Evolutionary conservation across 2,113 vertebrate genomes (phyloP), one percentile per base, ranked within the genome.

Genomic region (Trogon melanurus): DNA sequence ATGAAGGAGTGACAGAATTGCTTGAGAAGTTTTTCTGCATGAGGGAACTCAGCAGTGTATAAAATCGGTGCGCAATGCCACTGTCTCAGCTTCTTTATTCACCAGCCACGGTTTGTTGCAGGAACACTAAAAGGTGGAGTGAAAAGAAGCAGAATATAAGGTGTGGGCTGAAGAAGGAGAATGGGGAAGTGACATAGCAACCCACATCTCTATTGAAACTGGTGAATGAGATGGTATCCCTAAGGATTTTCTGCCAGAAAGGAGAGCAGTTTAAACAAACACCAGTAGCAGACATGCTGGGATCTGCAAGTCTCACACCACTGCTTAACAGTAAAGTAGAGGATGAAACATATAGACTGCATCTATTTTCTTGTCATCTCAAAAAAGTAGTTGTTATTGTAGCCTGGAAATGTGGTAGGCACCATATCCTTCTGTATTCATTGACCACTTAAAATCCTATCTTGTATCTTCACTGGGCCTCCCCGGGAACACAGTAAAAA

Each of bases 101-200:
- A 30, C 10, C 14, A 70, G 21, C 21, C 58, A 29, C 0, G 0
- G 32, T 47, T 48, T 2, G 0, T 34, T n/a, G 18, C 36, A 73
- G 25, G 23, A 93, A 3, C 58, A 61, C 18, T 56, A 20, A 10
- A 2, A 6, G 1, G 1, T n/a, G 11, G 9, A 16, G 3, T 25
- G 30, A 70, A 65, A 5, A 53, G 22, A 74, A 26, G 11, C 22
- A 84, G 20, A 56, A 44, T n/a, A 36, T 12, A 71, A 38, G 18
- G 21, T 47, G 21, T 0, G 2, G 3, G 26, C 9, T 47, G 44
- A 64, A 36, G 30, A 65, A 60, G 9, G 25, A 60, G 41, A 57
- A 79, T 18, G n/a, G 6, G 23, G 72, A 61, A 11, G 36, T n/a
- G n/a, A 50, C 11, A 9, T 10, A 32, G 19, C 32, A 80, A 29